These are phyloP conservation scores for Pipistrellus kuhlii DNA, from an alignment of 2,797 vertebrate genomes.

Conservation along the genomic window DNA sequence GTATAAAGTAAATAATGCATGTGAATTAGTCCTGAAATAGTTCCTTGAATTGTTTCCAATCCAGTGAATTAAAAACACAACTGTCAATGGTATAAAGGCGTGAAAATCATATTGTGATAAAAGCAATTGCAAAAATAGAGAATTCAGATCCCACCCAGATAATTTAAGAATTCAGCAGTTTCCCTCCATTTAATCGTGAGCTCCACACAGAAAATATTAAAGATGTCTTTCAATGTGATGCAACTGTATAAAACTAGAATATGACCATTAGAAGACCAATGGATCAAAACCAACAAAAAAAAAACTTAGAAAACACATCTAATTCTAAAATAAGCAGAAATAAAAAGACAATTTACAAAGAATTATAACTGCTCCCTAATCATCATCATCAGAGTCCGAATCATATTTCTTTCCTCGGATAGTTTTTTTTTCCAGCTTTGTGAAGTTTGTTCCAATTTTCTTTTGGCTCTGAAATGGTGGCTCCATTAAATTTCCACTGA, in stretches of 20 bases:
- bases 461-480: slow-evolving; percentile 92
- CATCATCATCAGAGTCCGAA: slow-evolving; percentile 96
- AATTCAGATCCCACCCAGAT: slow-evolving; percentile 64
- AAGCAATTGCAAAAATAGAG: slow-evolving; percentile 75
- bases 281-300: slow-evolving; percentile 79
- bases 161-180: slow-evolving; percentile 70
- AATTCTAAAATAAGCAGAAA: slow-evolving; percentile 86
- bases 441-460: slow-evolving; percentile 92
- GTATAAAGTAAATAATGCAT: slow-evolving; percentile 76
- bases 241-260: slow-evolving; percentile 86
- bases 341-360: slow-evolving; percentile 85
- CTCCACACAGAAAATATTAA: slow-evolving; percentile 76
- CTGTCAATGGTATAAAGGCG: slow-evolving; percentile 65
- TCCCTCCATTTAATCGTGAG: slow-evolving; percentile 78
- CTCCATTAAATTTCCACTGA: slow-evolving; percentile 95
- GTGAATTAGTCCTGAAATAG: slow-evolving; percentile 70
- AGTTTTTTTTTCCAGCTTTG: slow-evolving; percentile 97
- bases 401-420: slow-evolving; percentile 95
- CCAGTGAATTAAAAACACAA: slow-evolving; percentile 65
- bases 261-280: slow-evolving; percentile 82
- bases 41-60: slow-evolving; percentile 54
- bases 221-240: slow-evolving; percentile 78
- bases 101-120: slow-evolving; percentile 57
- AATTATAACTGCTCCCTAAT: slow-evolving; percentile 87
- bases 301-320: slow-evolving; percentile 86